phyloP scores from a whole-genome alignment of 2,797 vertebrate species.

The Triplophysa yarkandensis region DNA sequence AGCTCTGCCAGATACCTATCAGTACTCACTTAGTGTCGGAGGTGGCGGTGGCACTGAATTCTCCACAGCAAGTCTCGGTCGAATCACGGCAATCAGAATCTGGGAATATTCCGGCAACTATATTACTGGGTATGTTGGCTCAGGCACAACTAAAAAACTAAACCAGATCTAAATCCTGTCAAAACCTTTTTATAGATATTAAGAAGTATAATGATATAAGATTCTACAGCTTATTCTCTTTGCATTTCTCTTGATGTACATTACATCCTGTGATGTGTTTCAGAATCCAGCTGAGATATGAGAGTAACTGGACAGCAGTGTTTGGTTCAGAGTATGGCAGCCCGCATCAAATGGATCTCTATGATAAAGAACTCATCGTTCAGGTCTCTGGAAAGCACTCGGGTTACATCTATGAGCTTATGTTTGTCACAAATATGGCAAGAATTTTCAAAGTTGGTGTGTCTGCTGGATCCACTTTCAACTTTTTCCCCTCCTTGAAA shows the following conservation, averaged over 20 bases:
- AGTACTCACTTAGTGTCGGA: constrained; percentile 1
- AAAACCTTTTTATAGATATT: too few relatives aligned
- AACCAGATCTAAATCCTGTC: background rate
- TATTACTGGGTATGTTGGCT: constrained; percentile 9
- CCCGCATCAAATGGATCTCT: background rate
- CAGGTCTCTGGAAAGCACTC: constrained; percentile 62
- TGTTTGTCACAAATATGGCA: constrained; percentile 54
- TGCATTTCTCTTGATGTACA: background rate
- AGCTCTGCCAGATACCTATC: constrained; percentile 3
- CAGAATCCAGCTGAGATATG: constrained; percentile 55
- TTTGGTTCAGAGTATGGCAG: accelerated
- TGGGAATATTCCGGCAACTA: background rate
- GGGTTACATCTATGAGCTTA: constrained; percentile 55
- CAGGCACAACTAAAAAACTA: background rate
- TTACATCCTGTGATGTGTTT: background rate
- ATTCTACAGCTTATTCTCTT: background rate
- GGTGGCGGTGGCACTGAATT: background rate
- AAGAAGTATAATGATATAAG: background rate
- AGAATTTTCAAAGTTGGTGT: constrained; percentile 42
- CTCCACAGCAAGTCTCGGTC: background rate
- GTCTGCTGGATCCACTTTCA: constrained; percentile 22
- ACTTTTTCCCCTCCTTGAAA: constrained; percentile 8
- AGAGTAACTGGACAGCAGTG: background rate
- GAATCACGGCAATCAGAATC: constrained; percentile 11
- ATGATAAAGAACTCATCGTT: constrained; percentile 43